Evolutionary conservation across 2,113 vertebrate genomes (phyloP).

Genomic region (Psittacara wagleri): DNA sequence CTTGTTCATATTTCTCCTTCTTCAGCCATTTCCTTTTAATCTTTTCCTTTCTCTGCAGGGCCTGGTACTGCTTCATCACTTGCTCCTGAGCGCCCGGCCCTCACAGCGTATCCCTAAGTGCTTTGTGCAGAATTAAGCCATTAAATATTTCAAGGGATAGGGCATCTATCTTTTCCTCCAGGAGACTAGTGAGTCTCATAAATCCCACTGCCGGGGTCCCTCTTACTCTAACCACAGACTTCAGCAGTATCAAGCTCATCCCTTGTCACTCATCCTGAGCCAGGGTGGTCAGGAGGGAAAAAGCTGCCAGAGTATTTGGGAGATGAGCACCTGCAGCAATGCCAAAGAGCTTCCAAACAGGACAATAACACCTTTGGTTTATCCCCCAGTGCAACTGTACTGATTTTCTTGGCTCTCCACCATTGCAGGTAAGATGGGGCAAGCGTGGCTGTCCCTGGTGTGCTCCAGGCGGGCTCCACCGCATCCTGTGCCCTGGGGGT

Average conservation of each 20-base stretch:
- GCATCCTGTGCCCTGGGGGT: rapidly evolving
- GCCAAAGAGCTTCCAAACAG: background rate
- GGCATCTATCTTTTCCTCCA: background rate
- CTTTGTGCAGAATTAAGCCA: background rate
- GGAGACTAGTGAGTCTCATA: background rate
- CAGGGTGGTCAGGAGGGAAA: background rate
- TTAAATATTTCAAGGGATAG: background rate
- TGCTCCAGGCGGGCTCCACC: rapidly evolving
- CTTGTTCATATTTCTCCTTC: background rate
- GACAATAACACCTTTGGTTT: background rate
- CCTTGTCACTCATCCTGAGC: background rate
- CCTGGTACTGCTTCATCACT: background rate
- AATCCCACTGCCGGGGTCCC: background rate
- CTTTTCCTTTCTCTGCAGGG: background rate
- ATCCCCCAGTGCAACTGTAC: background rate
- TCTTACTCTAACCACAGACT: background rate
- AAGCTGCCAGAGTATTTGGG: background rate
- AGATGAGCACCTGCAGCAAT: background rate
- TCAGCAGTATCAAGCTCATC: background rate
- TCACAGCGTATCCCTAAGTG: background rate
- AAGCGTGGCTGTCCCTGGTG: rapidly evolving
- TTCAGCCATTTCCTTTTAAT: background rate
- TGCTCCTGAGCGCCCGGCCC: rapidly evolving
- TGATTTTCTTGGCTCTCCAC: background rate
- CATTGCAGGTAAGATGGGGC: background rate